Evolutionary conservation across 2,888 invertebrate genomes (phyloP).

Genomic region (Nephrotoma guestfalica): DNA sequence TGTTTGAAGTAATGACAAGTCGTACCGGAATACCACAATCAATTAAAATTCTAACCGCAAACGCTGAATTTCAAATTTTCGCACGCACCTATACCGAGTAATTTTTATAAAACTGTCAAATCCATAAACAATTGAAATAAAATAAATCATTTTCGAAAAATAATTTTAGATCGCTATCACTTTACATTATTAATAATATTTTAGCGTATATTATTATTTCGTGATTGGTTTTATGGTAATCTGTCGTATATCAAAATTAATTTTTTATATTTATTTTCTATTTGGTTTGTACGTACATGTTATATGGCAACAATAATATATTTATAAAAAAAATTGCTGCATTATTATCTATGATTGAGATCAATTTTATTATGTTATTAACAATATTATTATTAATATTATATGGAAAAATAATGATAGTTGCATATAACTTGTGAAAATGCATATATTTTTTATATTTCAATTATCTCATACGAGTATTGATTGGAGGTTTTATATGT

Average conservation of each 20-base stretch:
- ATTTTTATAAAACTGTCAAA: too few relatives aligned
- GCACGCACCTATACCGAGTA: too few relatives aligned
- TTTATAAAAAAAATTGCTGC: background rate
- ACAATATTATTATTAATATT: background rate
- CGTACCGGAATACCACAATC: too few relatives aligned
- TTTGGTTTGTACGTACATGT: background rate
- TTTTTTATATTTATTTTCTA: background rate
- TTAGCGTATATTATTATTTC: background rate
- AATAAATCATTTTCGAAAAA: background rate
- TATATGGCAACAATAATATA: background rate
- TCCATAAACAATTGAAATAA: background rate
- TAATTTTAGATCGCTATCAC: background rate
- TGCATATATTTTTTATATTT: background rate
- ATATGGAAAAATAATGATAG: background rate
- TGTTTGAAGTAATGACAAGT: too few relatives aligned
- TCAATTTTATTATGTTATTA: background rate
- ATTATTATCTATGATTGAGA: slow-evolving; percentile 7
- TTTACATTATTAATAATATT: background rate
- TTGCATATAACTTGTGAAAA: background rate
- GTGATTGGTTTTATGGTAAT: background rate
- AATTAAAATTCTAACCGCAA: too few relatives aligned
- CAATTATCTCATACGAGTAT: background rate
- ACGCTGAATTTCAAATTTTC: too few relatives aligned
- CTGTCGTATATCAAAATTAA: background rate
- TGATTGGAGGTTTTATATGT: background rate